phyloP scores from a whole-genome alignment of 2,797 vertebrate genomes.

The Hippoglossus hippoglossus region DNA sequence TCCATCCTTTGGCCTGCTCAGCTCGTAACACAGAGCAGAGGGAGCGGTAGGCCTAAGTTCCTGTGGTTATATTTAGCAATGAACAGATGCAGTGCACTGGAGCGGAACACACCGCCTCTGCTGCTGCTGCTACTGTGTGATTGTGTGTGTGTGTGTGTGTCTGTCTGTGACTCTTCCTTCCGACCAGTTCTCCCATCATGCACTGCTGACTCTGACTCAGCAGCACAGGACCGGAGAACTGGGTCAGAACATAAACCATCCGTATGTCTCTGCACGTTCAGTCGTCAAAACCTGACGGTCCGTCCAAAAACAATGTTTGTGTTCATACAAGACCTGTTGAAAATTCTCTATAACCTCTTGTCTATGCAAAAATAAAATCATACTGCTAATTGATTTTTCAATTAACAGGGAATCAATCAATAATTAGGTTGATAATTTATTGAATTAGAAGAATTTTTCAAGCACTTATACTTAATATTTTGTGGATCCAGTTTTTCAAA shows the following conservation, averaged over 20 bases:
- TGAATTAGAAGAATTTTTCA: too few species aligned
- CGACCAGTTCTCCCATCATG: slow-evolving; percentile 70
- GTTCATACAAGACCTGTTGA: too few species aligned
- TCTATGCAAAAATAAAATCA: not conserved
- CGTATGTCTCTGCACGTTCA: too few species aligned
- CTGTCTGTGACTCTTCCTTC: slow-evolving; percentile 64
- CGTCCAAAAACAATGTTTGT: too few species aligned
- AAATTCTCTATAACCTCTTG: too few species aligned
- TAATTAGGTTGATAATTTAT: too few species aligned
- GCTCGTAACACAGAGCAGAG: slow-evolving; percentile 55
- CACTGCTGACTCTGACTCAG: slow-evolving; percentile 76
- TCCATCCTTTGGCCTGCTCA: slow-evolving; percentile 64
- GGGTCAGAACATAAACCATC: slow-evolving; percentile 59
- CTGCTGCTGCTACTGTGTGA: not conserved
- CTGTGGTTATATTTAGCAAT: slow-evolving; percentile 80
- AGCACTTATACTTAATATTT: too few species aligned
- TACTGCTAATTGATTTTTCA: not conserved
- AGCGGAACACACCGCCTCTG: slow-evolving; percentile 75
- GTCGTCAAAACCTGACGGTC: too few species aligned
- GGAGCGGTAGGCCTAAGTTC: slow-evolving; percentile 66
- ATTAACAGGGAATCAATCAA: too few species aligned
- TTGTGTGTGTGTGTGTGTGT: slow-evolving; percentile 18
- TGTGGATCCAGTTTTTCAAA: not conserved
- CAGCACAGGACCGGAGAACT: slow-evolving; percentile 62
- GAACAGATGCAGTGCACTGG: slow-evolving; percentile 80